Evolutionary conservation across 2,797 vertebrate species (phyloP).

Genomic region (Rhinoraja longicauda): DNA sequence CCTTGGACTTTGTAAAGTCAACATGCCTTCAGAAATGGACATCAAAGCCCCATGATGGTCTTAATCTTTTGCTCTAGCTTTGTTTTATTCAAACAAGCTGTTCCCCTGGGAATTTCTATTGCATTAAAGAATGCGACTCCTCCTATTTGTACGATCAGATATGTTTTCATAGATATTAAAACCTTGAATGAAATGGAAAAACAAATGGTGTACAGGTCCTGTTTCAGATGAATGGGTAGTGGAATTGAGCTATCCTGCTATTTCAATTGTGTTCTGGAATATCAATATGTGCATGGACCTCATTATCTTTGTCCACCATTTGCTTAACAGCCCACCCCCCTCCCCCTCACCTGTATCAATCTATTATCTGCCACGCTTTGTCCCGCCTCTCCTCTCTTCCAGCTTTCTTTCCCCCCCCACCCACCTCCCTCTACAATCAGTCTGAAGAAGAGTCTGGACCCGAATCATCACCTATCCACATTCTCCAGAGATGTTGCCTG

Average conservation of each 20-base stretch:
- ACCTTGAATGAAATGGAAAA: conserved; percentile 12
- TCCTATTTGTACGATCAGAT: background rate
- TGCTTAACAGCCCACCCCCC: too few species aligned
- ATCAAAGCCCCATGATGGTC: background rate
- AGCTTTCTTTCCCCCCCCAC: too few species aligned
- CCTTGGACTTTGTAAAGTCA: conserved; percentile 2
- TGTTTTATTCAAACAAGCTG: background rate
- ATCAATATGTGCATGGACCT: background rate
- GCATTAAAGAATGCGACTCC: background rate
- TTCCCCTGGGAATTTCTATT: background rate
- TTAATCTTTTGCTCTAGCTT: background rate
- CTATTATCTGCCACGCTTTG: too few species aligned
- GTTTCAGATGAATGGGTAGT: background rate
- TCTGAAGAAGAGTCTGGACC: too few species aligned
- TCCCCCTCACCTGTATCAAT: too few species aligned
- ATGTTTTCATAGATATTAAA: background rate
- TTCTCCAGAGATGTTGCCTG: too few species aligned
- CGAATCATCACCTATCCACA: too few species aligned
- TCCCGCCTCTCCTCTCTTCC: too few species aligned
- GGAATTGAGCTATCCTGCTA: background rate
- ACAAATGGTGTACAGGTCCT: background rate
- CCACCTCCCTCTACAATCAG: too few species aligned
- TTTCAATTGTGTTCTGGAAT: background rate
- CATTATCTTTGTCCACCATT: too few species aligned
- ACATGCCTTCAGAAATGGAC: background rate